These are phyloP conservation scores for Tachysurus vachellii DNA, from an alignment of 2,113 vertebrate genomes.

Conservation along the genomic window DNA sequence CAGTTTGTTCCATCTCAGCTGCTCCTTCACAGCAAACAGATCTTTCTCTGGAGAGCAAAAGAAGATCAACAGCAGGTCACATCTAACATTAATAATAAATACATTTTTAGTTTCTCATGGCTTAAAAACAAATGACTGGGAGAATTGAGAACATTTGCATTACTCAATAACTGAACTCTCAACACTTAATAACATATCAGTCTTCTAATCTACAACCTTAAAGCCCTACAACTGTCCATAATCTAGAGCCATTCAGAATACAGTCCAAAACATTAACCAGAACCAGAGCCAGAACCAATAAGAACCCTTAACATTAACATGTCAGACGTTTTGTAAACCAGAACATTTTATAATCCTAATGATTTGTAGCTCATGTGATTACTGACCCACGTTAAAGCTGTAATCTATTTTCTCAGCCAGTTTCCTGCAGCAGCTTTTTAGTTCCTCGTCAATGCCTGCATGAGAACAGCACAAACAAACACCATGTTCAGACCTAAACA, in stretches of 20 bases:
- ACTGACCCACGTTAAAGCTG: neutral
- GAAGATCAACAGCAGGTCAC: neutral
- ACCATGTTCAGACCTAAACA: neutral
- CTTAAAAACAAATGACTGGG: neutral
- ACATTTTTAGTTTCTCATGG: neutral
- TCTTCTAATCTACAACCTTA: neutral
- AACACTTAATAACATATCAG: neutral
- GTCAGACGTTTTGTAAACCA: neutral
- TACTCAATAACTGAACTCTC: neutral
- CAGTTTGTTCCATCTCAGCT: neutral
- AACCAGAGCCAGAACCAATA: neutral
- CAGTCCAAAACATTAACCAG: no score
- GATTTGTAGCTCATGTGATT: neutral
- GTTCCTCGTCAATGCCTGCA: neutral
- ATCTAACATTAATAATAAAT: neutral
- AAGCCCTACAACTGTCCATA: neutral
- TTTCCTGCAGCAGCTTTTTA: neutral
- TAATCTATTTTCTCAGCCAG: neutral
- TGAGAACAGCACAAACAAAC: neutral
- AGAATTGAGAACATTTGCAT: no score
- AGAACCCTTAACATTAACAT: neutral
- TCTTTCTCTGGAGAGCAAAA: constrained; percentile 20
- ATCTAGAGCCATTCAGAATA: no score
- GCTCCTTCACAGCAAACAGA: neutral
- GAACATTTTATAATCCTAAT: neutral